Evolutionary conservation across 2,888 invertebrate genomes (phyloP), one percentile per base, ranked within the genome.

Genomic region (Mythimna albipuncta): DNA sequence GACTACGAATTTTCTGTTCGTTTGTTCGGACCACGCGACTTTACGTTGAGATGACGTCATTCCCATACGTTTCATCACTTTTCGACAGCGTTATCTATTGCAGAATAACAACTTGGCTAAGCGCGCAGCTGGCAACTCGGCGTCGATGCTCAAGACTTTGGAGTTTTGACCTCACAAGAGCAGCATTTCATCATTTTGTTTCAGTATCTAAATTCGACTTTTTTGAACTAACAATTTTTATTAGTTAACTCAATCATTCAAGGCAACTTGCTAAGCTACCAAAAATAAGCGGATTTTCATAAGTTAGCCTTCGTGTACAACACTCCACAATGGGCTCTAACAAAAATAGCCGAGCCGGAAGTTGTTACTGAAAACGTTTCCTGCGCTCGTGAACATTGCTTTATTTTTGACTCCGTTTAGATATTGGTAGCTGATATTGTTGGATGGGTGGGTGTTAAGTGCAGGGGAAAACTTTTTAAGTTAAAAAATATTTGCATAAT

Each of bases 311-410:
- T 72, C 61, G 64, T 44, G 10, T 32, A 58, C 63, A 19, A 69
- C 62, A 44, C 52, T 76, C n/a, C 16, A 72, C n/a, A 63, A 68
- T 64, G 57, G 21, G 62, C 54, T 41, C 47, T 13, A 6, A 55
- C 41, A 26, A 83, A 82, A 83, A 82, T 80, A 80, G 62, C 69
- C 61, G 65, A 70, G 62, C 64, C 73, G 74, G 74, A 75, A 72
- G 64, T 84, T 77, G 77, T 81, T 81, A 75, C 76, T 81, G 70
- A 68, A 75, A 82, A 75, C 64, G 75, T 58, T 84, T 80, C 72
- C 75, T 57, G 66, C 41, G 70, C 64, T 59, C 26, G 64, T 67
- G 58, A 69, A 62, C 21, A 57, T 76, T 68, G 67, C 44, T 69
- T 79, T 85, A 75, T 81, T 82, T 84, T 77, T 75, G 52, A 38